A percentile compares a stretch with the other conserved stretches of the same genome.
Conservation (phyloP, 2,888 invertebrate genomes). For the Nyleta sp. region DNA sequence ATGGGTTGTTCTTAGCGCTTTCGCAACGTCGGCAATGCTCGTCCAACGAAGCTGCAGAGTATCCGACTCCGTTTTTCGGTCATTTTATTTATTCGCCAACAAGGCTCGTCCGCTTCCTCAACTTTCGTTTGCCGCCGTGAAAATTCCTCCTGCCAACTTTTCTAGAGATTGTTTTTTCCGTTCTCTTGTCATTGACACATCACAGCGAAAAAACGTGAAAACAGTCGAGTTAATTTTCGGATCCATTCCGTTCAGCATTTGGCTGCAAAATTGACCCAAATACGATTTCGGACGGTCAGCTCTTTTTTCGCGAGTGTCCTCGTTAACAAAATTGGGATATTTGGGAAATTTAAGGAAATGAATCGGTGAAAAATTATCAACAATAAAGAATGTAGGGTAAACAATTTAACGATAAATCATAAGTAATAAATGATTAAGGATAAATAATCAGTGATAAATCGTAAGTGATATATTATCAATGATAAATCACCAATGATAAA, state of each 20-base stretch:
- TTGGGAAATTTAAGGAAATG: not conserved
- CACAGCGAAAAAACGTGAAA: slow-evolving; percentile 20
- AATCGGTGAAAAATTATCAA: not conserved
- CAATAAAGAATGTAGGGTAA: too few relatives aligned
- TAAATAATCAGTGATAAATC: too few relatives aligned
- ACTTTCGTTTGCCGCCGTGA: not conserved
- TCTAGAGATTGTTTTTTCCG: not conserved
- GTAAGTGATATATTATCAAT: too few relatives aligned
- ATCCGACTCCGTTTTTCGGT: slow-evolving; percentile 5
- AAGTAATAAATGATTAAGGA: too few relatives aligned
- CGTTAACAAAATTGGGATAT: slow-evolving; percentile 21
- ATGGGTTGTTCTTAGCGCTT: slow-evolving; percentile 34
- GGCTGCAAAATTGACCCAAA: slow-evolving; percentile 30
- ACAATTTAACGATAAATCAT: too few relatives aligned
- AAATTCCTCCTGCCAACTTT: slow-evolving; percentile 14
- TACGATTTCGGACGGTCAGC: slow-evolving; percentile 38
- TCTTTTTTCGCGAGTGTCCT: slow-evolving; percentile 11
- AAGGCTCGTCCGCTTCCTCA: not conserved
- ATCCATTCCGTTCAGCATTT: slow-evolving; percentile 10
- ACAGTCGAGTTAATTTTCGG: slow-evolving; percentile 36
- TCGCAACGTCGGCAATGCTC: slow-evolving; percentile 30
- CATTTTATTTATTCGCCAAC: slow-evolving; percentile 31
- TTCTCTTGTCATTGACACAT: slow-evolving; percentile 18
- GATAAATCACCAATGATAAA: too few relatives aligned
- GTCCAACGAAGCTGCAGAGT: slow-evolving; percentile 10